Percentiles rank a stretch among this genome's conserved stretches.
Evolutionary conservation across 2,113 vertebrate species (phyloP).

Genomic region (Myodes glareolus): DNA sequence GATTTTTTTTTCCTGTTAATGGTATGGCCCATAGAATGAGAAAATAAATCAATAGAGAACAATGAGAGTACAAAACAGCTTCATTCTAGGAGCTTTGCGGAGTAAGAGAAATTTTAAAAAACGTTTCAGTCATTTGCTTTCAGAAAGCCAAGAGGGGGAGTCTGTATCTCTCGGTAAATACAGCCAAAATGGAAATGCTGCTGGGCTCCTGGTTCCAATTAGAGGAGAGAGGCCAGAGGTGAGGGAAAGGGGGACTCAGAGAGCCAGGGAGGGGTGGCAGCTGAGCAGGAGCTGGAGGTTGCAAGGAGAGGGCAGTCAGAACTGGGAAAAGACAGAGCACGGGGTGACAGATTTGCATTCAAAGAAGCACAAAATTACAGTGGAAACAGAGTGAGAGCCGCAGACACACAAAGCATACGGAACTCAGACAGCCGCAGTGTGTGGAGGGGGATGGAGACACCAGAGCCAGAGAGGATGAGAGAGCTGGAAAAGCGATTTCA

Average conservation of each 20-base stretch:
- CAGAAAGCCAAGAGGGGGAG: slow-evolving; percentile 26
- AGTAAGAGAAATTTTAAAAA: slow-evolving; percentile 27
- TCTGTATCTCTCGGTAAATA: neutral
- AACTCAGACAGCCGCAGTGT: neutral
- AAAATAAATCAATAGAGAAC: slow-evolving; percentile 51
- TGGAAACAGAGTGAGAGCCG: neutral
- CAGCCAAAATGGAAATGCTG: neutral
- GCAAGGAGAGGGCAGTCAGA: neutral
- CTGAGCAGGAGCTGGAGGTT: neutral
- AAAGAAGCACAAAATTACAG: slow-evolving; percentile 21
- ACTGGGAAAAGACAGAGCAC: neutral
- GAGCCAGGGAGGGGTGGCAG: too few species aligned
- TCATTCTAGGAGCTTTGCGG: slow-evolving; percentile 7
- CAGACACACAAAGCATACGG: neutral
- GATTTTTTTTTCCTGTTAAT: slow-evolving; percentile 7
- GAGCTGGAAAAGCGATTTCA: neutral
- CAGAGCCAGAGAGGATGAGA: neutral
- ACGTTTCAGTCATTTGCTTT: slow-evolving; percentile 23
- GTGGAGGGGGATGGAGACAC: neutral
- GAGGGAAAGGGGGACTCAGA: neutral
- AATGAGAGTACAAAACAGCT: slow-evolving; percentile 43
- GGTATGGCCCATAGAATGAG: neutral
- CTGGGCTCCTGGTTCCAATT: neutral
- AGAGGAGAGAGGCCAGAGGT: neutral
- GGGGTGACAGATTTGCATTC: neutral